Evolutionary conservation across 2,888 invertebrate genomes (phyloP).

Genomic region (Lycocerus yunnanus): DNA sequence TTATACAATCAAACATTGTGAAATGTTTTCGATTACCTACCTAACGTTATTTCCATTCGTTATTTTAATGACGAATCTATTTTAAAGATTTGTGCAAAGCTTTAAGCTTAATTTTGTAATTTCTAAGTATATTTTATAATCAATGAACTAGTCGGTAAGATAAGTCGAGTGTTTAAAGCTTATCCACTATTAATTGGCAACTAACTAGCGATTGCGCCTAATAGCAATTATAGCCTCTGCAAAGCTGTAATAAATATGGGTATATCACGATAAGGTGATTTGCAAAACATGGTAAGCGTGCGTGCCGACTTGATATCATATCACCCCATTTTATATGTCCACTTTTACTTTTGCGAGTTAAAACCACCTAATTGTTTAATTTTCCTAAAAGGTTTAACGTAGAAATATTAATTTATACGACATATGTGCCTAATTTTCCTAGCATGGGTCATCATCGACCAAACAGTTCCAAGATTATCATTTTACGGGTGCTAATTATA

Average conservation of each 20-base stretch:
- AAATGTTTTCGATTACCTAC: not conserved
- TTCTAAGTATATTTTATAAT: not conserved
- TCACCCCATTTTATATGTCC: conserved; percentile 15
- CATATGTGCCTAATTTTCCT: not conserved
- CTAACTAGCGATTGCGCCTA: conserved; percentile 23
- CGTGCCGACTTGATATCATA: conserved; percentile 21
- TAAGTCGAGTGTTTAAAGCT: conserved; percentile 20
- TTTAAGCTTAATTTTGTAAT: not conserved
- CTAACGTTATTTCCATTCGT: not conserved
- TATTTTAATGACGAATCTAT: not conserved
- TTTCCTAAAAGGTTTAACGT: not conserved
- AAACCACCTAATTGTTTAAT: not conserved
- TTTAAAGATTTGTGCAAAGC: not conserved
- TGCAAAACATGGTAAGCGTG: conserved; percentile 29
- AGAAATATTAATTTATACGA: not conserved
- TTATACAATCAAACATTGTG: conserved; percentile 1
- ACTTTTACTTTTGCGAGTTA: conserved; percentile 2
- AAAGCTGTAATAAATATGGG: conserved; percentile 25
- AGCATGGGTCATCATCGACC: not conserved
- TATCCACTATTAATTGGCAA: conserved; percentile 28
- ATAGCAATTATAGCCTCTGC: conserved; percentile 20
- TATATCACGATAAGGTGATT: conserved; percentile 28
- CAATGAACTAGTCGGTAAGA: conserved; percentile 14
- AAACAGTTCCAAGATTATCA: not conserved
- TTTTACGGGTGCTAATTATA: not conserved